phyloP scores from a whole-genome alignment of 2,797 vertebrate species.

The Columba guinea region DNA sequence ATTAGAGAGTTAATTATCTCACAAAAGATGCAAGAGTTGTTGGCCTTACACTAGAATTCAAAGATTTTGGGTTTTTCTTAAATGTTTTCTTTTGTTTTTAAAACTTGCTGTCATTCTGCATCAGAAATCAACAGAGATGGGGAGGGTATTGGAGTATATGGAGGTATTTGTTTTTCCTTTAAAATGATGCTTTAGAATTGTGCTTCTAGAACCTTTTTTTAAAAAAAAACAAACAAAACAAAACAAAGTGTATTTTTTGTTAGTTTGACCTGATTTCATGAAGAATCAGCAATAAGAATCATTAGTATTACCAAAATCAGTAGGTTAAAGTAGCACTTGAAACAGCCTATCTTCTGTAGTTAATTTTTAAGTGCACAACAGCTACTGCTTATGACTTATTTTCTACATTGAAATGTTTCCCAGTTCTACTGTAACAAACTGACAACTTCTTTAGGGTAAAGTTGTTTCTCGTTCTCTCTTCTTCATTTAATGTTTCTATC shows the following conservation, averaged over 20 bases:
- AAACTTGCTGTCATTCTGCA: neutral
- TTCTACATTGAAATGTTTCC: neutral
- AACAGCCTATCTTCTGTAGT: neutral
- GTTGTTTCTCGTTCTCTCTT: neutral
- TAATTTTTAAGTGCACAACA: neutral
- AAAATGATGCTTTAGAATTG: neutral
- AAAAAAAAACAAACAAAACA: neutral
- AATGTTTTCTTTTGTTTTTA: neutral
- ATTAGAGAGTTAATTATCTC: constrained; percentile 24
- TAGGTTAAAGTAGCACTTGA: neutral
- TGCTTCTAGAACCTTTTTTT: neutral
- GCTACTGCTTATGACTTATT: neutral
- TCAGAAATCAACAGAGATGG: neutral
- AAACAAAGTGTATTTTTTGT: neutral
- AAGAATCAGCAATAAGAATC: neutral
- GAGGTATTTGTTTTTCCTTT: neutral
- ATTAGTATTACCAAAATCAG: neutral
- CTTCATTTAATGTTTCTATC: neutral
- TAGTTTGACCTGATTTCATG: neutral
- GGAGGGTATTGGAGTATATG: rapidly evolving
- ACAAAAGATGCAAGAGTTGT: neutral
- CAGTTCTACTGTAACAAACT: neutral
- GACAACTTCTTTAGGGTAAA: neutral
- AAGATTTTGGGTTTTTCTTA: neutral
- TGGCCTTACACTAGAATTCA: neutral